phyloP scores from a whole-genome alignment of 2,888 invertebrate species.

The Brachycybe producta region DNA sequence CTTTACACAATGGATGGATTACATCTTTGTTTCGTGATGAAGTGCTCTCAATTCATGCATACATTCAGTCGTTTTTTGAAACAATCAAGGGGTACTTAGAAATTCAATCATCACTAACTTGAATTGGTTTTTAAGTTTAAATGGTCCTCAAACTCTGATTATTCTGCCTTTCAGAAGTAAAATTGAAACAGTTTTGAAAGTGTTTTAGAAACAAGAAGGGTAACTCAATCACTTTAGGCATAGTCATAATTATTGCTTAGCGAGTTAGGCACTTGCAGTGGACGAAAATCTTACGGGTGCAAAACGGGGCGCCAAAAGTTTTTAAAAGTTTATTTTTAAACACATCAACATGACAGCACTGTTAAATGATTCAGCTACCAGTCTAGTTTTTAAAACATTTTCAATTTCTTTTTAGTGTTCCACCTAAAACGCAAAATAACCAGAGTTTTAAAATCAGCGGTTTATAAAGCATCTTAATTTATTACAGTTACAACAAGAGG shows the following conservation, averaged over 20 bases:
- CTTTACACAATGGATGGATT: conserved; percentile 88
- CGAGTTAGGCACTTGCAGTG: not conserved
- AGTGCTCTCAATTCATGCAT: conserved; percentile 87
- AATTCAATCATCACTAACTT: not conserved
- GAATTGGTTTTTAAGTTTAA: conserved; percentile 6
- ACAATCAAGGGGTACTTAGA: conserved; percentile 64
- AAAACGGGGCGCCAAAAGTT: too few relatives aligned
- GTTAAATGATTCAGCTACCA: too few relatives aligned
- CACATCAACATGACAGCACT: not conserved
- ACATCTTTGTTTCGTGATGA: conserved; percentile 91
- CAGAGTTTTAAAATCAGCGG: too few relatives aligned
- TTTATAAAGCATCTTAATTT: conserved; percentile 9
- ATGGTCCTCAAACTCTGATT: too few relatives aligned
- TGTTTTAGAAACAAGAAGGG: too few relatives aligned
- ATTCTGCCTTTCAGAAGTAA: not conserved
- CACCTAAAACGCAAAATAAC: too few relatives aligned
- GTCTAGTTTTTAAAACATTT: too few relatives aligned
- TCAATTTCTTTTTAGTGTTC: too few relatives aligned
- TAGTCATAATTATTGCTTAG: not conserved
- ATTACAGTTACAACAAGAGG: conserved; percentile 57
- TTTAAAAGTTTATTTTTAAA: too few relatives aligned
- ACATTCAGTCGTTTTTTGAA: conserved; percentile 85
- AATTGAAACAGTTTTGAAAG: too few relatives aligned
- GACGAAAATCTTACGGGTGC: too few relatives aligned
- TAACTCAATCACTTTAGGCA: too few relatives aligned